Evolutionary conservation across 2,113 vertebrate species (phyloP).

Genomic region (Stegostoma tigrinum): DNA sequence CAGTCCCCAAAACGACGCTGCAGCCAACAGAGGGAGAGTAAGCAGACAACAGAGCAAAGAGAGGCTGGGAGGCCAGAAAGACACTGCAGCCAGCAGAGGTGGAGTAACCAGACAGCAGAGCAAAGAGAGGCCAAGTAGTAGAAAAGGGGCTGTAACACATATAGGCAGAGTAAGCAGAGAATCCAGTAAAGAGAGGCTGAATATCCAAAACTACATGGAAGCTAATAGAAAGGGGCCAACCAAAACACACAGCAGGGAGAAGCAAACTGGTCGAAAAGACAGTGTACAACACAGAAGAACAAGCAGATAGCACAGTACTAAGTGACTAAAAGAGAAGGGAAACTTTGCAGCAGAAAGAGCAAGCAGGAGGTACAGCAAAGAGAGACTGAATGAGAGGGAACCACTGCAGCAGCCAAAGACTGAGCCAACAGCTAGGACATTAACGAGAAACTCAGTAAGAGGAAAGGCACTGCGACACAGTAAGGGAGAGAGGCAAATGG

Average conservation of each 20-base stretch:
- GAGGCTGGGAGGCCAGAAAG: neutral
- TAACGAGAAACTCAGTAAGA: neutral
- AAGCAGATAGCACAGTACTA: neutral
- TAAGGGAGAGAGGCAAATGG: neutral
- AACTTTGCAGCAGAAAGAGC: neutral
- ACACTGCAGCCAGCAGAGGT: neutral
- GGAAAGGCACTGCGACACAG: neutral
- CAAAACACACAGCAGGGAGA: neutral
- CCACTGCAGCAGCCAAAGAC: neutral
- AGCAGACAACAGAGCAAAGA: neutral
- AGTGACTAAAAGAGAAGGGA: neutral
- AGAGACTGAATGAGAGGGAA: neutral
- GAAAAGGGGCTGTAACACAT: neutral
- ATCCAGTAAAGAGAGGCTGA: neutral
- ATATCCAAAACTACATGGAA: too few relatives aligned
- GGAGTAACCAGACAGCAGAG: neutral
- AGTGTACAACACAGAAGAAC: neutral
- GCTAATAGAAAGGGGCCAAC: neutral
- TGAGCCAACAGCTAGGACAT: neutral
- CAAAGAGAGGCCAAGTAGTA: neutral
- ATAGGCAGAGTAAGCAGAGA: neutral
- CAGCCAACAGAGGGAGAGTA: neutral
- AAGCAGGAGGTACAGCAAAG: neutral
- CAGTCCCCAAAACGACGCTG: neutral
- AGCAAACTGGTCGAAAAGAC: neutral